Evolutionary conservation across 1,140 invertebrate species (phyloP).

Genomic region (Homarus americanus): DNA sequence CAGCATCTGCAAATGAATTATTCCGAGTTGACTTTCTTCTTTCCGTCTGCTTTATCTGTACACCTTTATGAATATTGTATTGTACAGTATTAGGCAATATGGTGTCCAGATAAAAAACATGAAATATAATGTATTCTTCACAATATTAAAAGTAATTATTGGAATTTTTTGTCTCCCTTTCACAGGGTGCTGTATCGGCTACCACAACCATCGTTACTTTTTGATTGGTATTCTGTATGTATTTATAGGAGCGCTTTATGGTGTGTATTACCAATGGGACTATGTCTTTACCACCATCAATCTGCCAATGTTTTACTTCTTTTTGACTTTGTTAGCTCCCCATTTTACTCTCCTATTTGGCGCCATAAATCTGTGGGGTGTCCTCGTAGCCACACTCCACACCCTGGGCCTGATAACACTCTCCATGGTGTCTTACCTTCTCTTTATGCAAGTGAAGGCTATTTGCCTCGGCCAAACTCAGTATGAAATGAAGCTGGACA

Average conservation of each 20-base stretch:
- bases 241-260: slow-evolving; percentile 61
- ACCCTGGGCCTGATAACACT: slow-evolving; percentile 43
- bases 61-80: too few relatives aligned
- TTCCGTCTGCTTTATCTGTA: too few relatives aligned
- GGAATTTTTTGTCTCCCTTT: too few relatives aligned
- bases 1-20: too few relatives aligned
- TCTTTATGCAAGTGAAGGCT: slow-evolving; percentile 31
- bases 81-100: too few relatives aligned
- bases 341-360: slow-evolving; percentile 59
- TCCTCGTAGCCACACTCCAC: slow-evolving; percentile 54
- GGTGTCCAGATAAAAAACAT: too few relatives aligned
- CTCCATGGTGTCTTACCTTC: slow-evolving; percentile 29
- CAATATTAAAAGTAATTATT: neutral
- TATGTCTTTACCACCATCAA: slow-evolving; percentile 62
- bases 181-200: slow-evolving; percentile 63
- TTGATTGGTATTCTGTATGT: slow-evolving; percentile 56
- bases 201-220: slow-evolving; percentile 67
- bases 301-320: slow-evolving; percentile 46
- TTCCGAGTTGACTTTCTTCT: too few relatives aligned
- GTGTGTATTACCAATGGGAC: slow-evolving; percentile 60
- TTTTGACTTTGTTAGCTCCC: slow-evolving; percentile 47
- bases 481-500: slow-evolving; percentile 61
- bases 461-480: slow-evolving; percentile 61
- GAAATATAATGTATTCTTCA: too few relatives aligned
- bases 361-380: slow-evolving; percentile 59